phyloP scores from a whole-genome alignment of 2,113 vertebrate species.

The Carlito syrichta region DNA sequence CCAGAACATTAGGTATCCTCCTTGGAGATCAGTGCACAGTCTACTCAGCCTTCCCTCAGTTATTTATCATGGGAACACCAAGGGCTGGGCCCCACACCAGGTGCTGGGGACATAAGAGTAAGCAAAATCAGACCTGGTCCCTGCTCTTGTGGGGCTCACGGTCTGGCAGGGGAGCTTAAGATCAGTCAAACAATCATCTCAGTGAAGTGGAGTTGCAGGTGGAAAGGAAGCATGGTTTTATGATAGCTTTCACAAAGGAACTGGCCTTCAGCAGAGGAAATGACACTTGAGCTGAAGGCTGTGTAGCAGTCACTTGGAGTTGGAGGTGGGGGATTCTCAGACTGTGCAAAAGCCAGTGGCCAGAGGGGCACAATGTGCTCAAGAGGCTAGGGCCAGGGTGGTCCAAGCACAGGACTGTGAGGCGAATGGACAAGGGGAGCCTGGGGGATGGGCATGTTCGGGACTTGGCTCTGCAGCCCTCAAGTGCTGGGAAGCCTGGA shows the following conservation, averaged over 20 bases:
- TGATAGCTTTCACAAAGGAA: background rate
- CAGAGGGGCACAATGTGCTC: accelerated
- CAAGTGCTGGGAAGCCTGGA: background rate
- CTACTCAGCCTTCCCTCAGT: background rate
- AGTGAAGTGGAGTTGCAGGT: background rate
- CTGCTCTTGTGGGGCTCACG: background rate
- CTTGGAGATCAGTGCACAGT: accelerated
- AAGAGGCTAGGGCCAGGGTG: background rate
- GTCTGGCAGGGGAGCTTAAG: background rate
- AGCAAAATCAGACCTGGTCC: background rate
- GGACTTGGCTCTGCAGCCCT: background rate
- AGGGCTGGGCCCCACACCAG: background rate
- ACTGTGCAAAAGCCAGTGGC: background rate
- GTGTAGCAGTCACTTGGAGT: background rate
- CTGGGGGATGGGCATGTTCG: background rate
- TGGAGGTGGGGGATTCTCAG: background rate
- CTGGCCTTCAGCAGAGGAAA: background rate
- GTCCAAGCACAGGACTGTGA: background rate
- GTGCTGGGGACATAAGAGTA: background rate
- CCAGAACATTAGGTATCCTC: background rate
- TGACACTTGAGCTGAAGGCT: background rate
- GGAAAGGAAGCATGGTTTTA: background rate
- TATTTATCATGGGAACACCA: accelerated
- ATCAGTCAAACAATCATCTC: background rate
- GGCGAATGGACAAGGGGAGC: background rate